Base-by-base conservation (phyloP, 2,113 vertebrate genomes). In the Cryptomyrus ogoouensis region DNA sequence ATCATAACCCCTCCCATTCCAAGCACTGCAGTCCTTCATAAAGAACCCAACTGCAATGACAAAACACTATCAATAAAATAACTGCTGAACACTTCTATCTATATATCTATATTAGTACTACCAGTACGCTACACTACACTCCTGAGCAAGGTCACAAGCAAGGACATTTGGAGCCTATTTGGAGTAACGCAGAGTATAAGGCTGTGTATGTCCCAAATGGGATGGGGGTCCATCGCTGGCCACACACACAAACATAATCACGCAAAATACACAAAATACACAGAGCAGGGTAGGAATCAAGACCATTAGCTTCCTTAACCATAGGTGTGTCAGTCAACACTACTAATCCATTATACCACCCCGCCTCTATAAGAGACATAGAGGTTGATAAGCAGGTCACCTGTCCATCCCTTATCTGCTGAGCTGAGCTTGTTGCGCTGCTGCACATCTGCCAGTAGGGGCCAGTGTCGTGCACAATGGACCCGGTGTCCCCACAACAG, bases 361-460 rank as follows among this genome's bases (percentile, higher is more conserved):
- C 35, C 12, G 42, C 74, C 74, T 19, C 35, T 80, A 77, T 66
- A 66, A 12, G 3, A 39, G 31, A 77, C 70, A 10, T 3, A 77
- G 70, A 35, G 70, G 13, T 39, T 39, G 31, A 77, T 13, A 24
- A 21, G 31, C 17, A 50, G 47, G 89, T 6, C 47, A 95, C 95
- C 94, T 92, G 47, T 83, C 24, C 91, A 88, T 92, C 91, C 91
- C 56, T 42, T 80, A 13, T 86, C 62, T 0, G 53, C 35, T 15
- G 83, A n/a, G 92, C 92, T 94, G 7, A 91, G 88, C 56, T 93
- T 91, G 7, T 93, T 93, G 90, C 96, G 93, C 46, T 94, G 92
- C 87, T 95, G 92, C 0, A 93, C 93, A 88, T 97, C 95, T n/a
- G 95, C 93, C 88, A 97, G 90, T 84, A 98, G 94, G 85, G 95